A percentile compares a stretch with the other conserved stretches of the same genome.
These are phyloP conservation scores for Oncorhynchus masou DNA, from an alignment of 2,113 vertebrate genomes.

Conservation along the genomic window DNA sequence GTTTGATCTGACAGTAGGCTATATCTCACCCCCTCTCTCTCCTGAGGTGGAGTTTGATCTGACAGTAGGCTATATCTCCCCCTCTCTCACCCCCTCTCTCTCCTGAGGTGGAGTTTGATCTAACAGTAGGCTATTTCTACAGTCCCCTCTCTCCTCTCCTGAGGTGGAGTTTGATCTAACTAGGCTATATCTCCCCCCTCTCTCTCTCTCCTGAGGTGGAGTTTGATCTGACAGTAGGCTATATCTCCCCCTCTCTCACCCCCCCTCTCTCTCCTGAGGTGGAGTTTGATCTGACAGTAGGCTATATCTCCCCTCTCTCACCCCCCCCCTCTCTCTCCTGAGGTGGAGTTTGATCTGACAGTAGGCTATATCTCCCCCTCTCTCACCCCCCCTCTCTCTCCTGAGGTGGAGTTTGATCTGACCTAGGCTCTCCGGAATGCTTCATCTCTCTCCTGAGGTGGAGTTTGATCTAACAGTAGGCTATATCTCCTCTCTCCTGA, in stretches of 20 bases:
- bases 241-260: neutral
- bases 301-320: conserved; percentile 65
- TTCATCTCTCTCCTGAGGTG: neutral
- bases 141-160: conserved; percentile 8
- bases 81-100: no score
- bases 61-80: conserved; percentile 59
- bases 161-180: conserved; percentile 66
- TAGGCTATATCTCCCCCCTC: conserved; percentile 62
- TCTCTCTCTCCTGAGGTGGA: neutral
- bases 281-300: conserved; percentile 67
- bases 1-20: no score
- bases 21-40: conserved; percentile 22
- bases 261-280: conserved; percentile 35
- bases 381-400: conserved; percentile 21
- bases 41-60: conserved; percentile 66
- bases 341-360: no score
- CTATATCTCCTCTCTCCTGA: conserved; percentile 25
- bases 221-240: no score
- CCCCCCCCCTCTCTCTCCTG: neutral
- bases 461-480: no score
- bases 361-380: neutral
- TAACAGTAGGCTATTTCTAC: neutral
- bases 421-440: no score
- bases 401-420: conserved; percentile 67
- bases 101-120: neutral